Percentiles rank a stretch among this genome's conserved stretches.
phyloP scores from a whole-genome alignment of 2,888 invertebrate genomes.

The Epirrhoe alternata region DNA sequence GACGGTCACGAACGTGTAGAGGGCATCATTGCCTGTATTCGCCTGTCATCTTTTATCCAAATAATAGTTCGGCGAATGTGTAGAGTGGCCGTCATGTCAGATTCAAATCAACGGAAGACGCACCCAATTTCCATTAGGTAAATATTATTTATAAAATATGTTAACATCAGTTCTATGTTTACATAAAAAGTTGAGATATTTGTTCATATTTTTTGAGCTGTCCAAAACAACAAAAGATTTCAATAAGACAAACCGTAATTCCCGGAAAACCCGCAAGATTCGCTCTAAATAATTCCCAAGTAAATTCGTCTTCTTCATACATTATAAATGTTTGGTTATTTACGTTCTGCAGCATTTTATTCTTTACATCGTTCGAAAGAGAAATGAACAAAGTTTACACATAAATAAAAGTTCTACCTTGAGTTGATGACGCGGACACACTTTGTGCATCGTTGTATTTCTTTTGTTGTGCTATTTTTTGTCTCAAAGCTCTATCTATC shows the following conservation, averaged over 20 bases:
- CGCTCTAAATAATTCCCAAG: conserved; percentile 44
- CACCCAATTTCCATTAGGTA: too few species aligned
- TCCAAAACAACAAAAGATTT: conserved; percentile 32
- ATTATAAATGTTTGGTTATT: conserved; percentile 46
- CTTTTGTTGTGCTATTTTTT: background rate
- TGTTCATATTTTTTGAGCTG: background rate
- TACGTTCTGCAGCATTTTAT: conserved; percentile 43
- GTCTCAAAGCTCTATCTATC: too few species aligned
- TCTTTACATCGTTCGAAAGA: conserved; percentile 45
- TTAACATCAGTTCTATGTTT: too few species aligned
- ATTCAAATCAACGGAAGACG: too few species aligned
- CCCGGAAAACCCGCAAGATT: conserved; percentile 39
- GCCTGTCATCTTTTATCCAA: too few species aligned
- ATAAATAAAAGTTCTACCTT: conserved; percentile 74
- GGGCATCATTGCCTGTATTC: too few species aligned
- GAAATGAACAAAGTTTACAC: conserved; percentile 78
- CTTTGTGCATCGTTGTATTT: conserved; percentile 54
- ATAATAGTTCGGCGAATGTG: too few species aligned
- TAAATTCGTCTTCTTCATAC: conserved; percentile 44
- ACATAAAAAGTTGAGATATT: too few species aligned
- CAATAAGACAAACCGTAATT: conserved; percentile 29
- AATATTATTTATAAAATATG: too few species aligned
- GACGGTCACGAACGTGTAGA: too few species aligned
- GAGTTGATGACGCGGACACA: conserved; percentile 67
- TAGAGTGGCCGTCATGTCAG: too few species aligned